A percentile compares a stretch with the other conserved stretches of the same genome.
Conservation (phyloP, 2,888 invertebrate species). For the Caenorhabditis afra region DNA sequence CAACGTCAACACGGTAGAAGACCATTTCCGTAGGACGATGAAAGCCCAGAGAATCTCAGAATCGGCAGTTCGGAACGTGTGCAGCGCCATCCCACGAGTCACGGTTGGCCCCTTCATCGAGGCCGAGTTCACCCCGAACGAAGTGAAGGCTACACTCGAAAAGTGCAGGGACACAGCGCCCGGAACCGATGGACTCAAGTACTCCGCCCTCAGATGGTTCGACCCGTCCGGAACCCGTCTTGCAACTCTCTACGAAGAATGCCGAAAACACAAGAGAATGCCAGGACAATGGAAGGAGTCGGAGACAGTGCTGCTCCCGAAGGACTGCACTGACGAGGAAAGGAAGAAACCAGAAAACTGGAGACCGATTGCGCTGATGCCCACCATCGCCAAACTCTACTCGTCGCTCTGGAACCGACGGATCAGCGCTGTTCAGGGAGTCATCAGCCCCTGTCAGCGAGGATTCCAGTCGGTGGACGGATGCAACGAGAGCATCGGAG, state of each 20-base stretch:
- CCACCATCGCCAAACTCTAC: not conserved
- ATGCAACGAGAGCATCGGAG: slow-evolving; percentile 5
- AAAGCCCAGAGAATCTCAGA: too few species aligned
- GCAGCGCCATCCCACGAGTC: too few species aligned
- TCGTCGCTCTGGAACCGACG: not conserved
- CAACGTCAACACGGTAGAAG: too few species aligned
- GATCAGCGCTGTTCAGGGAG: not conserved
- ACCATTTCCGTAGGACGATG: too few species aligned
- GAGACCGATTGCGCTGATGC: not conserved
- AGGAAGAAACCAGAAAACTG: not conserved
- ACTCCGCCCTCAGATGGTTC: too few species aligned
- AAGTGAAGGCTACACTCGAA: too few species aligned
- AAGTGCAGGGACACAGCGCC: too few species aligned
- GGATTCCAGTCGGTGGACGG: slow-evolving; percentile 7
- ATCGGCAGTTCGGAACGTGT: too few species aligned
- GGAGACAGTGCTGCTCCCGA: not conserved
- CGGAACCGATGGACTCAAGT: too few species aligned
- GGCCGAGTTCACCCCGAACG: too few species aligned
- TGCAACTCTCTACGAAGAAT: not conserved
- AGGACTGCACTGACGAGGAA: slow-evolving; percentile 1
- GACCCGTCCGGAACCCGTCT: not conserved
- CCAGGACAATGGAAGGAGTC: not conserved
- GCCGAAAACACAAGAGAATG: not conserved
- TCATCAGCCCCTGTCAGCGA: slow-evolving; percentile 4
- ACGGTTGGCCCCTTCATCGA: too few species aligned